Base-by-base conservation (phyloP, 2,888 invertebrate genomes). In the Linhomoeus sp. region DNA sequence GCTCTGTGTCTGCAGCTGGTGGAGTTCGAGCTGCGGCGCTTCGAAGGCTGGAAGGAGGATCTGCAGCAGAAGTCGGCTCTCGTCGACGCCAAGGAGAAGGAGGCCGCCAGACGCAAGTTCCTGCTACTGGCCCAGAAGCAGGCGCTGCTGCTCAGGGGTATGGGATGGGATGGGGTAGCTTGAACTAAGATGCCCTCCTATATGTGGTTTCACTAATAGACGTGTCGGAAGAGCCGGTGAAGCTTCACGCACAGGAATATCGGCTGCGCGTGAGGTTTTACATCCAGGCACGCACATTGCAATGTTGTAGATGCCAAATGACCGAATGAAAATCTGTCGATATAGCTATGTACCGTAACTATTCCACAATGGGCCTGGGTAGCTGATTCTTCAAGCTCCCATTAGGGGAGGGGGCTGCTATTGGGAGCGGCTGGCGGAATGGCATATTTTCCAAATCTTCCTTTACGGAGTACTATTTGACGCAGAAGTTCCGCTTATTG, bases 1-100 rank as follows among this genome's bases (percentile, higher is more conserved):
- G 90, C 92, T 1, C 73, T 94, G 49, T 87, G 87, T 63, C 85
- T 97, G 81, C 86, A 86, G 67, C 81, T 94, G 46, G 78, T 94
- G 53, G 90, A 92, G 63, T 84, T 81, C 70, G 94, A 97, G 68
- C 71, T 94, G 45, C 79, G 81, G 58, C 77, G 92, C 52, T 87
- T 86, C 70, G 86, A 87, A 58, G 80, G 84, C 56, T 90, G 90
- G 88, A 79, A 60, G 37, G 65, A 66, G 36, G 71, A 73, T 15
- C 49, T 55, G 46, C 61, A 49, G 62, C 66, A 47, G 60, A 64
- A 55, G 48, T 58, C 53, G 33, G n/a, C n/a, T n/a, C n/a, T n/a
- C n/a, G 46, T 53, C 29, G 54, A 51, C 9, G 48, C 48, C 63
- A 79, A 76, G 62, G 86, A 79, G 68, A 79, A 78, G 65, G 86